These are phyloP conservation scores for Sphaerodactylus townsendi DNA, from an alignment of 2,113 vertebrate genomes.

Conservation along the genomic window DNA sequence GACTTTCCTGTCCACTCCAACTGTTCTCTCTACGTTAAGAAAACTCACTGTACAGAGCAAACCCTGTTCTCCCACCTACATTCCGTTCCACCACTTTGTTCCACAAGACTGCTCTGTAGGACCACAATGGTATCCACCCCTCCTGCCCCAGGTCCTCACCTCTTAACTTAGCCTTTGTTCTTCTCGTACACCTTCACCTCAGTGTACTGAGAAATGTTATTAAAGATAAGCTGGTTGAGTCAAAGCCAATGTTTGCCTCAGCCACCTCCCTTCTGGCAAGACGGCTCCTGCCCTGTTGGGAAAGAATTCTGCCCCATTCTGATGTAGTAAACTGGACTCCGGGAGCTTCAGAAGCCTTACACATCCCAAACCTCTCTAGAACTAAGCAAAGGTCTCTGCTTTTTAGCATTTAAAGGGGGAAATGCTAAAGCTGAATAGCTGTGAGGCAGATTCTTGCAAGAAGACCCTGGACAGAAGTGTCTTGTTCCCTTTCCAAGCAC, in stretches of 20 bases:
- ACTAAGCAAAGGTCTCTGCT: neutral
- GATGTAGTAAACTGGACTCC: neutral
- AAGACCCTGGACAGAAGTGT: neutral
- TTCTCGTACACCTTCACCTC: neutral
- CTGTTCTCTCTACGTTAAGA: no score
- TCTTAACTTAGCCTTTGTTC: neutral
- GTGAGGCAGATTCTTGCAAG: neutral
- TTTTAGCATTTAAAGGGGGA: neutral
- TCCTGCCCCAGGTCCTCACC: neutral
- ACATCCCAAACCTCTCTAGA: neutral
- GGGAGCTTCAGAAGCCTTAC: neutral
- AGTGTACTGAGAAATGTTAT: neutral
- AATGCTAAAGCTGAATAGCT: neutral
- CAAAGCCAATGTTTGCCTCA: neutral
- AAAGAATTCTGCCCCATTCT: neutral
- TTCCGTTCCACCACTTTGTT: no score
- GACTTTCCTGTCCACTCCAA: neutral
- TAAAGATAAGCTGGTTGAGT: neutral
- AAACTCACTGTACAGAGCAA: no score
- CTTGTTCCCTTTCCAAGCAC: neutral
- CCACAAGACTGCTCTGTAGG: no score
- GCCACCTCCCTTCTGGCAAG: neutral
- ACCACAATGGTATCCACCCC: neutral
- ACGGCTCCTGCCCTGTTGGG: neutral
- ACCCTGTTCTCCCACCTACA: no score